Conservation (phyloP, 35 echinoderm and acorn worm species). For the Eucidaris tribuloides region DNA sequence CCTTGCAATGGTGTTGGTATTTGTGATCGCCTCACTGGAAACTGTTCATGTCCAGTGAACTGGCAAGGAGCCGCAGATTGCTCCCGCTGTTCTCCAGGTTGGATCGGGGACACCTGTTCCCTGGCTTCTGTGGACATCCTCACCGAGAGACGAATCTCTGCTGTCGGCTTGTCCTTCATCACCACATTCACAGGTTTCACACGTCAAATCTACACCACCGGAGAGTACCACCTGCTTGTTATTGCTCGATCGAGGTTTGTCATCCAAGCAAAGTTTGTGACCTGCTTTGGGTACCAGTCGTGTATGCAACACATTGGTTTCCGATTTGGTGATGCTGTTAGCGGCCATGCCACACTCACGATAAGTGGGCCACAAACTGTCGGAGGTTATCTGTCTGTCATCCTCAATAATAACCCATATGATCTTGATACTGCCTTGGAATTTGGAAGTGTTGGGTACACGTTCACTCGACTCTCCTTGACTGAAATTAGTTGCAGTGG, state of each 20-base stretch:
- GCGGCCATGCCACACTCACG: constrained; percentile 54
- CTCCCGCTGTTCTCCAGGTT: constrained; percentile 48
- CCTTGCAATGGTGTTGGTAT: constrained; percentile 70
- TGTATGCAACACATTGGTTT: constrained; percentile 78
- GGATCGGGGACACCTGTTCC: constrained; percentile 62
- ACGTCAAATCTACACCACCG: constrained; percentile 48
- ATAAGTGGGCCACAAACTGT: constrained; percentile 24
- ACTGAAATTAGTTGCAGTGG: constrained; percentile 64
- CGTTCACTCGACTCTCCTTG: constrained; percentile 59
- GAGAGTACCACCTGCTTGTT: constrained; percentile 65
- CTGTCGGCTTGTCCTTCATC: constrained; percentile 65
- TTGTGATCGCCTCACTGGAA: constrained; percentile 50
- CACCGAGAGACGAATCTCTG: constrained; percentile 9
- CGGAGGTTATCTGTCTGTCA: constrained; percentile 30
- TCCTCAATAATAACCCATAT: constrained; percentile 33
- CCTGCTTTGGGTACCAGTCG: constrained; percentile 54
- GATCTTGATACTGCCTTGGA: constrained; percentile 29
- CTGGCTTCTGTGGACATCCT: background rate
- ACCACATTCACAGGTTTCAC: constrained; percentile 70
- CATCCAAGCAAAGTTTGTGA: constrained; percentile 78
- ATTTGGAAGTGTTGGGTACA: constrained; percentile 74
- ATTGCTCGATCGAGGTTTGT: constrained; percentile 30
- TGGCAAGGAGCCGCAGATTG: constrained; percentile 72
- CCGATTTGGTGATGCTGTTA: constrained; percentile 48
- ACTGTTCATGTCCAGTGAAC: constrained; percentile 47